phyloP scores from a whole-genome alignment of 2,113 vertebrate species.

The Cardinalis cardinalis region DNA sequence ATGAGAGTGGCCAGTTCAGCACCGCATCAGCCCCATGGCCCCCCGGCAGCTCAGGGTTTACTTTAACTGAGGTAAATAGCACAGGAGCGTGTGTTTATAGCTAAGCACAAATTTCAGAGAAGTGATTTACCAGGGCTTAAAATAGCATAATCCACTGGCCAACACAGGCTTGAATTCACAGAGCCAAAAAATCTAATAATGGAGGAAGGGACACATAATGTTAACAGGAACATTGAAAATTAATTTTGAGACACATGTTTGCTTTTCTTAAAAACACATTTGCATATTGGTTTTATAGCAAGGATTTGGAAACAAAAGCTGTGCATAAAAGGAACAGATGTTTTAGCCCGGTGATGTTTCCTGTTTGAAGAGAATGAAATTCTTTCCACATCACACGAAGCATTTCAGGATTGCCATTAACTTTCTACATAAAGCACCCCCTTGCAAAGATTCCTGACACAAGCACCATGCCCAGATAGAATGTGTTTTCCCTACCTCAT shows the following conservation, averaged over 20 bases:
- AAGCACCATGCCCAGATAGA: background rate
- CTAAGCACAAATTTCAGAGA: background rate
- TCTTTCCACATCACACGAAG: background rate
- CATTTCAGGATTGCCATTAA: background rate
- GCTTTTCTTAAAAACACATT: background rate
- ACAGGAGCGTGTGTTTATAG: background rate
- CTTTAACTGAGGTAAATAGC: background rate
- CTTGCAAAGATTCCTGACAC: background rate
- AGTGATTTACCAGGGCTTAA: background rate
- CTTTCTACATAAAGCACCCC: background rate
- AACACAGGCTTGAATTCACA: background rate
- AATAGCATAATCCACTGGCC: background rate
- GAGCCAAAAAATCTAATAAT: background rate
- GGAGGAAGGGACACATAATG: background rate
- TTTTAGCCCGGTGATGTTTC: background rate
- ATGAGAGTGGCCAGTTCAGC: background rate
- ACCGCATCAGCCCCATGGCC: fast-evolving
- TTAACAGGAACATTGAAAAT: background rate
- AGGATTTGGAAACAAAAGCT: background rate
- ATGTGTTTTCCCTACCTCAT: background rate
- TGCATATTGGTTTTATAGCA: background rate
- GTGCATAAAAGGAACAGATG: background rate
- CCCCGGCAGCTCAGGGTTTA: background rate
- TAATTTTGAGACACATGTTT: background rate
- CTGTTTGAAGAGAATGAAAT: background rate